Conservation (phyloP, 2,888 invertebrate genomes). For the Alentia gelatinosa region DNA sequence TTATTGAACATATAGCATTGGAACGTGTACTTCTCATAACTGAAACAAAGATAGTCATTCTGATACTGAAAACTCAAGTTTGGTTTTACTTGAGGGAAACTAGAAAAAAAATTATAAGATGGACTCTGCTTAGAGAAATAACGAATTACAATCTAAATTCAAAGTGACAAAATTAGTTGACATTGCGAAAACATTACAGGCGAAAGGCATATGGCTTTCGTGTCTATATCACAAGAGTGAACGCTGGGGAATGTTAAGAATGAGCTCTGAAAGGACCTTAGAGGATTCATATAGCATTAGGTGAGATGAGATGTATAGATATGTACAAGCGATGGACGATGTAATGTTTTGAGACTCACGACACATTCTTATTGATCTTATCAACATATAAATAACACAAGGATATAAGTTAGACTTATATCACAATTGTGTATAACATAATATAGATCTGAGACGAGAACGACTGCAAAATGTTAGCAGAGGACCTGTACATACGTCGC, state of each 20-base stretch:
- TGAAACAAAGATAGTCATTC: background rate
- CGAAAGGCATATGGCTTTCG: background rate
- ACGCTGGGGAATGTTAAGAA: background rate
- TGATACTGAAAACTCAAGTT: background rate
- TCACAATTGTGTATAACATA: background rate
- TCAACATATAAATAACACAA: background rate
- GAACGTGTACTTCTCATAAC: background rate
- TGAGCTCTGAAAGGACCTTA: background rate
- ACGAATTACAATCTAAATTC: too few relatives aligned
- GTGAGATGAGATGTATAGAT: background rate
- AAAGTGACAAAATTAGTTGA: background rate
- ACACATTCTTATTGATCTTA: background rate
- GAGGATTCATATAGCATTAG: background rate
- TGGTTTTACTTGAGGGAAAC: too few relatives aligned
- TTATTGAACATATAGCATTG: background rate
- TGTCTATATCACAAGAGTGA: background rate
- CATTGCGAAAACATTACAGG: background rate
- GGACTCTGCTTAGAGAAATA: too few relatives aligned
- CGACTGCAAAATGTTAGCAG: too few relatives aligned
- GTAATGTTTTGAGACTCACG: background rate
- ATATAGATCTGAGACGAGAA: too few relatives aligned
- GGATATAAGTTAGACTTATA: background rate
- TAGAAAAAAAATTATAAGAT: too few relatives aligned
- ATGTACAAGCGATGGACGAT: background rate
- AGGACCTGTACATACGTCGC: too few relatives aligned